These are phyloP conservation scores for Athalia cordata DNA, from an alignment of 2,888 invertebrate species.

Conservation along the genomic window DNA sequence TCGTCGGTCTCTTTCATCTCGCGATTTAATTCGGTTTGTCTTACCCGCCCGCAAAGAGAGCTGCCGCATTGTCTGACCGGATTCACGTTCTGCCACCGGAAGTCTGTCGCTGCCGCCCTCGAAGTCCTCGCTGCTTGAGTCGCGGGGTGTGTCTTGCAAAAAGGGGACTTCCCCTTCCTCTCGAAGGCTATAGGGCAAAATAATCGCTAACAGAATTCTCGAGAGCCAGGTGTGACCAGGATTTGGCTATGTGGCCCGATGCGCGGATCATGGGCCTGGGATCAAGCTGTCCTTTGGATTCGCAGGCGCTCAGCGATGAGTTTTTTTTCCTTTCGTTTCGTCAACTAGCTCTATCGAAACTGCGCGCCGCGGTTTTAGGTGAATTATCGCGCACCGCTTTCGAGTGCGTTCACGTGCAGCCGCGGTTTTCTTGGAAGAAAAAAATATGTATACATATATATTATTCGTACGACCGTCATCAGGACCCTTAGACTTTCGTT, in stretches of 20 bases:
- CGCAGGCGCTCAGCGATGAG: too few species aligned
- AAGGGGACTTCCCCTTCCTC: background rate
- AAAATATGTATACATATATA: too few species aligned
- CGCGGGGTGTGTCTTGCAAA: too few species aligned
- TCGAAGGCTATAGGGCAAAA: background rate
- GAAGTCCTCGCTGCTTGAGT: background rate
- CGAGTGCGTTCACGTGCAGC: background rate
- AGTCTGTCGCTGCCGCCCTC: conserved; percentile 30
- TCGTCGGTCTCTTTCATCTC: conserved; percentile 36
- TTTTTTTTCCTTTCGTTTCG: background rate
- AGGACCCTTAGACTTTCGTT: background rate
- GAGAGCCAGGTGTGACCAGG: background rate
- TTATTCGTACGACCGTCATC: too few species aligned
- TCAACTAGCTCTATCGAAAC: background rate
- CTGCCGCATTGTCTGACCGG: conserved; percentile 61
- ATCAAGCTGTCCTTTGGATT: too few species aligned
- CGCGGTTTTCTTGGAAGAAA: too few species aligned
- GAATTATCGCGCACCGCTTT: background rate
- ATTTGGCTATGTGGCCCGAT: background rate
- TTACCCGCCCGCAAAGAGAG: conserved; percentile 6
- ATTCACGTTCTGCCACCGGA: conserved; percentile 52
- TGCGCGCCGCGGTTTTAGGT: background rate
- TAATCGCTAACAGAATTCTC: background rate
- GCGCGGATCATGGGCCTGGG: too few species aligned
- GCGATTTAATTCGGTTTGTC: conserved; percentile 15